Base-by-base conservation (phyloP, 1,140 invertebrate species). In the Chymomyza costata region DNA sequence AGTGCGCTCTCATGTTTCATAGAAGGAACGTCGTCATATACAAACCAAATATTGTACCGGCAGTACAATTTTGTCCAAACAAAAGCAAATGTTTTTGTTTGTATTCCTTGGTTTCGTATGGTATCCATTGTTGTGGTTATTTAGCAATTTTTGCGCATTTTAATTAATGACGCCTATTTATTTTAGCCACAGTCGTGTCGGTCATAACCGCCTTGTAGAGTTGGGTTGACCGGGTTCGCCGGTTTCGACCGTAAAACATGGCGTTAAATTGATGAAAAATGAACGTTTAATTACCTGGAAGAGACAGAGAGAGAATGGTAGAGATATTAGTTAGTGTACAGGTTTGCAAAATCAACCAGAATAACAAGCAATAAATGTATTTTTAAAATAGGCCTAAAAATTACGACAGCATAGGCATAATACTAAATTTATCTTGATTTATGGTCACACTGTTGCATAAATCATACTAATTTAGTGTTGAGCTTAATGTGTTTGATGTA, bases 261-360 rank as follows among this genome's bases (percentile, higher is more conserved):
- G 62, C 62, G 21, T 55, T 31, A 71, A 56, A 59, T 62, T 43
- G 50, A 48, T 65, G 49, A 61, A 47, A 52, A 48, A 74, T 61
- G 34, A 40, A 37, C 44, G 49, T 76, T 71, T 71, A 80, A 78
- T 71, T 76, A 76, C 71, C 71, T 76, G 63, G n/a, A n/a, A n/a
- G n/a, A n/a, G n/a, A n/a, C 47, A 80, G 78, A 50, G 44, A 64
- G 61, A 55, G 17, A 10, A 31, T 34, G 32, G 53, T 43, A 55
- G 15, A 21, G 19, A 65, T 19, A 66, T 59, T 52, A 18, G 10
- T 76, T 76, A 76, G 51, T 54, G 25, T 11, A 48, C 50, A 14
- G 21, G 13, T 15, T n/a, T 31, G 21, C 21, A 25, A 25, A 25
- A 3, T n/a, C n/a, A n/a, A n/a, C n/a, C n/a, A n/a, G n/a, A n/a